Conservation (phyloP, 2,888 invertebrate species). For the Clitarchus hookeri region DNA sequence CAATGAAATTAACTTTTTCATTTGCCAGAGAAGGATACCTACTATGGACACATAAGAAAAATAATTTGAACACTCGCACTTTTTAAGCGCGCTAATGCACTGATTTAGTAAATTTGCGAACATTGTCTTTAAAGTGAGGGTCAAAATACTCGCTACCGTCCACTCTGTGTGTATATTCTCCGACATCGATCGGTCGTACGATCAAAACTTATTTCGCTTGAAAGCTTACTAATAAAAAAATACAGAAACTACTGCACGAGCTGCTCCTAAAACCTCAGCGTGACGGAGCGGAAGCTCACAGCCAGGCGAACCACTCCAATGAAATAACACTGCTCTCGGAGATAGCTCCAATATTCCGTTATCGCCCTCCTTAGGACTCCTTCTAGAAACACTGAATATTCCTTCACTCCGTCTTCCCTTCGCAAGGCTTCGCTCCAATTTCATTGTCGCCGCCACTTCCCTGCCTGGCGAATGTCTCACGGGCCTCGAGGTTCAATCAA, state of each 20-base stretch:
- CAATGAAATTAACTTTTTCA: too few relatives aligned
- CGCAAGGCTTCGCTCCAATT: not conserved
- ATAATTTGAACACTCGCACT: too few relatives aligned
- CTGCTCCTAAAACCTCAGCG: not conserved
- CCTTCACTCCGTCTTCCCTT: not conserved
- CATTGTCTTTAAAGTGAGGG: too few relatives aligned
- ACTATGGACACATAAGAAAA: too few relatives aligned
- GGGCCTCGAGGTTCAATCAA: not conserved
- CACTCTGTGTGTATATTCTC: too few relatives aligned
- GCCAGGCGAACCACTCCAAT: not conserved
- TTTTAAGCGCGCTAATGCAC: too few relatives aligned
- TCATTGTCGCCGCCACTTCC: not conserved
- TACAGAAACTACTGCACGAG: not conserved
- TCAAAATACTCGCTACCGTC: too few relatives aligned
- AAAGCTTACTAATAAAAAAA: not conserved
- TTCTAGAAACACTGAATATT: not conserved
- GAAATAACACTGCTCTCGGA: constrained; percentile 3
- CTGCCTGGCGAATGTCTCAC: not conserved
- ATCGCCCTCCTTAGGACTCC: not conserved
- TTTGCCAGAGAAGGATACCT: too few relatives aligned
- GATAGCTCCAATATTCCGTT: not conserved
- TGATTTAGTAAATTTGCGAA: too few relatives aligned
- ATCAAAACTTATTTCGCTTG: too few relatives aligned
- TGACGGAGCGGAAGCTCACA: not conserved
- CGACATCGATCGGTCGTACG: too few relatives aligned